Evolutionary conservation across 1,140 invertebrate species (phyloP).

Genomic region (Neotoxoptera formosana): DNA sequence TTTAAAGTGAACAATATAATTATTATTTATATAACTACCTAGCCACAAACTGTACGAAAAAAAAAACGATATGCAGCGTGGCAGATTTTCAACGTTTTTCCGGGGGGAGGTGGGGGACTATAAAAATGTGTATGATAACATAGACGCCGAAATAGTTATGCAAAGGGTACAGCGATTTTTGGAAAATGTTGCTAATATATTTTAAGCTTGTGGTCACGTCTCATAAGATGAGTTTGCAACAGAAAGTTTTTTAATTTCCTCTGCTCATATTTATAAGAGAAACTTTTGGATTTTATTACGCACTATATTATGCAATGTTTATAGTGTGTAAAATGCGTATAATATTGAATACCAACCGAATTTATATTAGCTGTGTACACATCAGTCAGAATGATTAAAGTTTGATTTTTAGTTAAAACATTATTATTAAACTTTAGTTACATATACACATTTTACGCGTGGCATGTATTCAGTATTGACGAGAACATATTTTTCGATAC

Average conservation of each 20-base stretch:
- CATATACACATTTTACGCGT: not conserved
- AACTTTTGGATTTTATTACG: not conserved
- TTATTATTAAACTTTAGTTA: not conserved
- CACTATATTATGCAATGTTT: not conserved
- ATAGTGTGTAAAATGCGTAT: not conserved
- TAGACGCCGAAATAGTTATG: not conserved
- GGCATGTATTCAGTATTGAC: not conserved
- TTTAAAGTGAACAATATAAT: too few species aligned
- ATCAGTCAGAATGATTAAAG: not conserved
- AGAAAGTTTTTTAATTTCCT: not conserved
- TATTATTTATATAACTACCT: too few species aligned
- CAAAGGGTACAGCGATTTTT: not conserved
- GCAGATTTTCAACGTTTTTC: too few species aligned
- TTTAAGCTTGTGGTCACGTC: not conserved
- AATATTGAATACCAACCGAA: not conserved
- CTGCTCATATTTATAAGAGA: not conserved
- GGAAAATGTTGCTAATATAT: not conserved
- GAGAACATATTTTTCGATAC: not conserved
- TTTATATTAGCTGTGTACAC: not conserved
- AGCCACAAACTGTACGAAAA: too few species aligned
- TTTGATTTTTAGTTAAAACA: not conserved
- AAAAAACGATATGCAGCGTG: too few species aligned
- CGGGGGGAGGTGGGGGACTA: not conserved
- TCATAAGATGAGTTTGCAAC: too few species aligned
- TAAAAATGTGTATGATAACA: not conserved